Percentiles rank a stretch among this genome's conserved stretches.
phyloP scores from a whole-genome alignment of 2,888 invertebrate species.

The Ormia ochracea region DNA sequence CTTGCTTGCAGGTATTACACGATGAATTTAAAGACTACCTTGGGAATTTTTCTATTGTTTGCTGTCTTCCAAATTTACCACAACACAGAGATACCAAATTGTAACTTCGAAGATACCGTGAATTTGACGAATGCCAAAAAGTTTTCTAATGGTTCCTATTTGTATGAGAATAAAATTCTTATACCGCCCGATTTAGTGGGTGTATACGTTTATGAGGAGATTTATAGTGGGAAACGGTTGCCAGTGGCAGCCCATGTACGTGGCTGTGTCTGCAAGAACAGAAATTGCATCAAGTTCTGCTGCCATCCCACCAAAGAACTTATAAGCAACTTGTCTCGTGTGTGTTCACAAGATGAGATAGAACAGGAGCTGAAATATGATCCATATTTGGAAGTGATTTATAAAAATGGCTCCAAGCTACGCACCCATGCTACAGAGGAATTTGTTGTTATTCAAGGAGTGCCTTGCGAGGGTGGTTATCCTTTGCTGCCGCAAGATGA shows the following conservation, averaged over 20 bases:
- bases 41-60: conserved; percentile 30
- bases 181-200: conserved; percentile 64
- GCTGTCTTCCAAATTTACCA: conserved; percentile 21
- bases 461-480: conserved; percentile 67
- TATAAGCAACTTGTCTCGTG: conserved; percentile 15
- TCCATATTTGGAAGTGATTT: conserved; percentile 50
- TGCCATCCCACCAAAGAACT: conserved; percentile 65
- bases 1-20: conserved; percentile 26
- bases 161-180: conserved; percentile 63
- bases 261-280: conserved; percentile 69
- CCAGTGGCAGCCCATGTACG: conserved; percentile 63
- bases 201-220: conserved; percentile 63
- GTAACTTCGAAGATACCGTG: conserved; percentile 66
- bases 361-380: conserved; percentile 47
- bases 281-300: conserved; percentile 68
- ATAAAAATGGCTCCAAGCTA: conserved; percentile 39
- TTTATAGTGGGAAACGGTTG: conserved; percentile 43
- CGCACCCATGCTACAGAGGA: conserved; percentile 31
- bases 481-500: conserved; percentile 67
- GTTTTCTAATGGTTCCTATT: conserved; percentile 66
- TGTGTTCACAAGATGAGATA: conserved; percentile 42
- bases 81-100: conserved; percentile 57
- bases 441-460: conserved; percentile 60
- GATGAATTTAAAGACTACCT: conserved; percentile 45
- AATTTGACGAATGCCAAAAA: conserved; percentile 65